phyloP scores from a whole-genome alignment of 2,113 vertebrate genomes.

The Cisticola juncidis region DNA sequence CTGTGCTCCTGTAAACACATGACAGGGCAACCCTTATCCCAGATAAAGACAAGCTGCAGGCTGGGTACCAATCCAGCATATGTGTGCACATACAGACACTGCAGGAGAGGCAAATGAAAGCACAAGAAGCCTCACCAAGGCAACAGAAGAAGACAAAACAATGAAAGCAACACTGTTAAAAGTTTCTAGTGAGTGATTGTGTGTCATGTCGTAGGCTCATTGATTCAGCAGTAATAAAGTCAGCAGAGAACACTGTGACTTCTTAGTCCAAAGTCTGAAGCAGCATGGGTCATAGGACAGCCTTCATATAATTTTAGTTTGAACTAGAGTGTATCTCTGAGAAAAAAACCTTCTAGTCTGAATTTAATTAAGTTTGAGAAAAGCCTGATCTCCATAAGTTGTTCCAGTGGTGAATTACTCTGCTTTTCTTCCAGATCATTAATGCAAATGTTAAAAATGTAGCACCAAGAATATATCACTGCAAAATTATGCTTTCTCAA shows the following conservation, averaged over 20 bases:
- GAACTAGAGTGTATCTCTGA: not conserved
- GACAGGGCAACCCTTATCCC: not conserved
- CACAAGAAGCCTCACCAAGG: not conserved
- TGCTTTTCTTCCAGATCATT: not conserved
- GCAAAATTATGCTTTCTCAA: not conserved
- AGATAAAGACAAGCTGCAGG: not conserved
- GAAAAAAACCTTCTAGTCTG: not conserved
- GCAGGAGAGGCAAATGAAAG: not conserved
- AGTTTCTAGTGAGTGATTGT: not conserved
- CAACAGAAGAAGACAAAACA: not conserved
- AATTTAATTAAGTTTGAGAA: not conserved
- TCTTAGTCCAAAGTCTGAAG: not conserved
- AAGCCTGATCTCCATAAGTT: not conserved
- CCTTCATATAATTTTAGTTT: not conserved
- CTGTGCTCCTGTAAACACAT: not conserved
- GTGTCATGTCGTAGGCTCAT: not conserved
- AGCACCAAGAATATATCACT: not conserved
- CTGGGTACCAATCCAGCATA: not conserved
- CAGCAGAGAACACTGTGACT: not conserved
- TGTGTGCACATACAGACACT: not conserved
- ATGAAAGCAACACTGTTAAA: not conserved
- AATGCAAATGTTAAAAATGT: not conserved
- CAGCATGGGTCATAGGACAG: not conserved
- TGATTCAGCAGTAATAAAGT: not conserved
- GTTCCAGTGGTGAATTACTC: not conserved